Evolutionary conservation across 1,140 invertebrate genomes (phyloP), one percentile per base, ranked within the genome.

Genomic region (Aphaenogaster ashmeadi): DNA sequence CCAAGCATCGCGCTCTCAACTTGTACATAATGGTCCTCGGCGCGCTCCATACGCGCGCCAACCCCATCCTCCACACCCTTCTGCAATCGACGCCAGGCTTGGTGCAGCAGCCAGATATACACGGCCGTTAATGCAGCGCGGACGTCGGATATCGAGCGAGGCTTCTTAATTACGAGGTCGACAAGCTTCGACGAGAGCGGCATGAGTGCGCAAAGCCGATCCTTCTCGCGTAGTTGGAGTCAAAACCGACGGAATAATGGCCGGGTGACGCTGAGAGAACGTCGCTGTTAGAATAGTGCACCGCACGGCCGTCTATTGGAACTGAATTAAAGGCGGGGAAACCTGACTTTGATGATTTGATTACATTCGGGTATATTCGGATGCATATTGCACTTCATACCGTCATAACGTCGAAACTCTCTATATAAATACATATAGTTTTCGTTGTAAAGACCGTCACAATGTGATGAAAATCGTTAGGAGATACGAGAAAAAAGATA

Each of bases 121-220:
- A 56, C 47, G n/a, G 11, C 33, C n/a, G 64, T 75, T 84, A 75
- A 74, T 83, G 60, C 60, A 66, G 74, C 60, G 66, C 66, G 72
- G 50, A 87, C 66, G 58, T 79, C 83, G 84, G 83, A 90, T 91
- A 91, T 91, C 87, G 91, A 91, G 78, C 88, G 83, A 1, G 79
- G 90, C 91, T 92, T 94, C 91, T 93, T 91, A 93, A 93, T 93
- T 94, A 93, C 91, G 88, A 88, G 75, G 33, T 89, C 71, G 84
- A 75, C 50, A 84, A 92, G 80, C 60, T 75, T 79, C 67, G 58
- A 66, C 13, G 66, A 85, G 56, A 74, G 67, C 64, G 52, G 75
- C 27, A 74, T 13, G 69, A 84, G 80, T 52, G 47, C 56, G 87
- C 67, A 88, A 83, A 77, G 86, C 69, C 78, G 86, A 88, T 78